Conservation (phyloP, 2,113 vertebrate genomes). For the Emydocephalus ijimae region DNA sequence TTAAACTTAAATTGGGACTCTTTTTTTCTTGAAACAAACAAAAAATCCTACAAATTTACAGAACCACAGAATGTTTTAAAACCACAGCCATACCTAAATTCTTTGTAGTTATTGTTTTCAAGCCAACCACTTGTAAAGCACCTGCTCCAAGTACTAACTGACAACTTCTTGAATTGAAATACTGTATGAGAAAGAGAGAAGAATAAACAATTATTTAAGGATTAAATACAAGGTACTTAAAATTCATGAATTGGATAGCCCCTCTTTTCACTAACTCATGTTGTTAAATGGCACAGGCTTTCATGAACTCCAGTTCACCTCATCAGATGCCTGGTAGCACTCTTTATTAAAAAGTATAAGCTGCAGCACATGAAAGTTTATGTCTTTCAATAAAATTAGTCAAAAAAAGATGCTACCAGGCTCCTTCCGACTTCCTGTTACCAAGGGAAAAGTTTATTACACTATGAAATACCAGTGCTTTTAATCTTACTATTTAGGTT, state of each 20-base stretch:
- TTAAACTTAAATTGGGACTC: neutral
- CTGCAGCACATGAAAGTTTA: neutral
- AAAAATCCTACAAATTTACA: neutral
- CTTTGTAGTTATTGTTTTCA: slow-evolving; percentile 99
- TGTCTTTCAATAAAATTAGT: neutral
- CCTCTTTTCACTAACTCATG: neutral
- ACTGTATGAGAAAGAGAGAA: slow-evolving; percentile 69
- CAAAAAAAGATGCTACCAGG: neutral
- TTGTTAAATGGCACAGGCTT: neutral
- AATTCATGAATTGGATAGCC: neutral
- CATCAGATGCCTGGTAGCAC: neutral
- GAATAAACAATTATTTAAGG: neutral
- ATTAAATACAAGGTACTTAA: neutral
- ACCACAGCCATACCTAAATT: slow-evolving; percentile 83
- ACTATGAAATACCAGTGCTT: neutral
- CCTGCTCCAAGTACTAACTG: slow-evolving; percentile 96
- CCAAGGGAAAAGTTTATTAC: neutral
- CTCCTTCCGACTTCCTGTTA: neutral
- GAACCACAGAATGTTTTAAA: neutral
- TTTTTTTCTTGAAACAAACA: neutral
- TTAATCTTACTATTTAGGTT: neutral
- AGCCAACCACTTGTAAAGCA: slow-evolving; percentile 92
- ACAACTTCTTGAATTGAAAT: slow-evolving; percentile 98
- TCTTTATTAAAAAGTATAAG: neutral
- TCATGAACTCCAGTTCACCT: neutral